A percentile compares a stretch with the other conserved stretches of the same genome.
phyloP scores from a whole-genome alignment of 2,113 vertebrate species.

The Vulpes vulpes region DNA sequence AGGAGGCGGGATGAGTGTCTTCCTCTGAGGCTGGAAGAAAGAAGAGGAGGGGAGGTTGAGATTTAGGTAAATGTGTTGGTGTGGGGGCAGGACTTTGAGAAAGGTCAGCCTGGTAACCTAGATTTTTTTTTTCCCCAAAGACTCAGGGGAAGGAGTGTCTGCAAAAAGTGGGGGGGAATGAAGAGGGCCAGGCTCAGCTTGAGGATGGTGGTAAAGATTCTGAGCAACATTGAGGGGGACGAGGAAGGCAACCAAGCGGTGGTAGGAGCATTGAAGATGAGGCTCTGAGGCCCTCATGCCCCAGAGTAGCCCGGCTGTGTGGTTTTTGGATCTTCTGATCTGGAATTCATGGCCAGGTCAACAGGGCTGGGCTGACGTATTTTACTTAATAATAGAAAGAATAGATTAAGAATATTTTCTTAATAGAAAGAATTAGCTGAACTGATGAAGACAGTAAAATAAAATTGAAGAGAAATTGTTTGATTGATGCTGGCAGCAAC shows the following conservation, averaged over 20 bases:
- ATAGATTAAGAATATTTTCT: too few relatives aligned
- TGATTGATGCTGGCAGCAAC: not conserved
- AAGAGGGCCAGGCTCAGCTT: not conserved
- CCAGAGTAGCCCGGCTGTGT: not conserved
- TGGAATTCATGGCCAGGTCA: not conserved
- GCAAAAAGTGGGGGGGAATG: too few relatives aligned
- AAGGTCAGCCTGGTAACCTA: not conserved
- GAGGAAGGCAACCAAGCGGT: not conserved
- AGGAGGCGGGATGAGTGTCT: not conserved
- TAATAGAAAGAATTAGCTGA: not conserved
- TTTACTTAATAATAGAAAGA: constrained; percentile 7
- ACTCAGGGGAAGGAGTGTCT: not conserved
- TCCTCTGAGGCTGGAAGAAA: not conserved
- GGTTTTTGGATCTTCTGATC: not conserved
- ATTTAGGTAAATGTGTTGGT: not conserved
- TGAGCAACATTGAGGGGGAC: too few relatives aligned
- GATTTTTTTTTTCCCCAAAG: not conserved
- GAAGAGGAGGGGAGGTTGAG: too few relatives aligned
- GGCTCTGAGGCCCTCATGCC: not conserved
- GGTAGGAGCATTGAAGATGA: not conserved
- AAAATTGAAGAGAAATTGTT: constrained; percentile 8
- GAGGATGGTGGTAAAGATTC: not conserved
- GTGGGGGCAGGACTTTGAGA: not conserved
- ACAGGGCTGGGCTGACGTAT: not conserved
- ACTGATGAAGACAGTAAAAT: not conserved